Evolutionary conservation across 2,113 vertebrate genomes (phyloP), one percentile per base, ranked within the genome.

Genomic region (Cisticola juncidis): DNA sequence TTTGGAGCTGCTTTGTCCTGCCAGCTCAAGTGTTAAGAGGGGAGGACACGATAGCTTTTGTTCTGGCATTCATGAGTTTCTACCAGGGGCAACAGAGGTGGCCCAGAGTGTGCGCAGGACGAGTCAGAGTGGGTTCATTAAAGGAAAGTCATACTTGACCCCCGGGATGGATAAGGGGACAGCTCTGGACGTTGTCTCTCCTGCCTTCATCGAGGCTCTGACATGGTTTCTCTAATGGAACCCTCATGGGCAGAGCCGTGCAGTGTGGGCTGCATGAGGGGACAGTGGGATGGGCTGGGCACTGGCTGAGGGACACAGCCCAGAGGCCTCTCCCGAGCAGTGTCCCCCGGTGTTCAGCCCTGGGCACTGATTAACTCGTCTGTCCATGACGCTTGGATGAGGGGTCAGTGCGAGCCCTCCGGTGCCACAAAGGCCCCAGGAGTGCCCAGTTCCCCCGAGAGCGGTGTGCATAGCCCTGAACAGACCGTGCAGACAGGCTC

Each of bases 361-460:
- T 7, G 56, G 23, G 1, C 3, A 1, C 12, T 29, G 24, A 25
- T n/a, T n/a, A 10, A 20, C 10, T 8, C 6, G n/a, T 23, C 24
- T n/a, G 7, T 23, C 42, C 20, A 1, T 16, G 35, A 7, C 38
- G 38, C 26, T 5, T 2, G 33, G 10, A 2, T 7, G 8, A 5
- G 5, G 12, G 7, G 17, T 7, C 42, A 9, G 1, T 19, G 60
- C 15, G 28, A 40, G 24, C 36, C 23, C 36, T 35, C 14, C 4
- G 14, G 18, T 35, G 62, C 1, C 62, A 51, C 25, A 36, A 11
- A 44, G 26, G 25, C 15, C 3, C 13, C 35, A 20, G 25, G 35
- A 6, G 36, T 4, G 12, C 35, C 25, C 14, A 12, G 7, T 6
- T 23, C 5, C 19, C 28, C 20, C 8, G 12, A 19, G 36, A 31